phyloP scores from a whole-genome alignment of 1,140 invertebrate genomes.

The Coenobita brevimanus region DNA sequence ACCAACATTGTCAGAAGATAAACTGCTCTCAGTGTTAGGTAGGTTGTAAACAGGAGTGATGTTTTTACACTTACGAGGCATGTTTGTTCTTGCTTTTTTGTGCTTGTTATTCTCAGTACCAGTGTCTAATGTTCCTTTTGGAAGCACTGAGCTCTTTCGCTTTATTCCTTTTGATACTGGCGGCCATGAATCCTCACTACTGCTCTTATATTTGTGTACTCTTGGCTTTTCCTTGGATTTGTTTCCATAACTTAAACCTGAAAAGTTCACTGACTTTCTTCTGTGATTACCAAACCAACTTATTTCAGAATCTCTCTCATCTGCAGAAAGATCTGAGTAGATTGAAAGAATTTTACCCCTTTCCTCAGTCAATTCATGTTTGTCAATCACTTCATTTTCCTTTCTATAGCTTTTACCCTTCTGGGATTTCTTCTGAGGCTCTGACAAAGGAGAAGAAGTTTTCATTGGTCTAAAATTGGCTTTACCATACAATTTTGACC shows the following conservation, averaged over 20 bases:
- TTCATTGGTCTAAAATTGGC: not conserved
- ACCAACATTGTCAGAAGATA: not conserved
- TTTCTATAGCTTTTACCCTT: too few relatives aligned
- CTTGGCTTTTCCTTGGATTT: not conserved
- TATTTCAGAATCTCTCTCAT: too few relatives aligned
- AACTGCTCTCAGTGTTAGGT: not conserved
- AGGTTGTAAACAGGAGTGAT: not conserved
- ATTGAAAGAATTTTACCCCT: too few relatives aligned
- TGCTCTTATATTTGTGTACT: not conserved
- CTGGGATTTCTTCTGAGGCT: not conserved
- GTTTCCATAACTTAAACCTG: not conserved
- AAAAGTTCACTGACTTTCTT: not conserved
- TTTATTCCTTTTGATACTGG: not conserved
- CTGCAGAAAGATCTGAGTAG: too few relatives aligned
- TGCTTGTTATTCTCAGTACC: not conserved
- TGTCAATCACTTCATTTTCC: too few relatives aligned
- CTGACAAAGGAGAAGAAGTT: not conserved
- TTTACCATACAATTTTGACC: not conserved
- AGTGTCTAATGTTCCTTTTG: too few relatives aligned
- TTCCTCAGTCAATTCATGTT: too few relatives aligned
- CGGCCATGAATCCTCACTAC: not conserved
- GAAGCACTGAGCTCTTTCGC: not conserved
- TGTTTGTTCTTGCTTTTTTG: not conserved
- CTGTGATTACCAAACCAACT: not conserved
- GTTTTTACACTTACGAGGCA: too few relatives aligned